Percentiles rank a stretch among this genome's conserved stretches.
These are phyloP conservation scores for Aythya baeri DNA, from an alignment of 2,113 vertebrate genomes.

Conservation along the genomic window DNA sequence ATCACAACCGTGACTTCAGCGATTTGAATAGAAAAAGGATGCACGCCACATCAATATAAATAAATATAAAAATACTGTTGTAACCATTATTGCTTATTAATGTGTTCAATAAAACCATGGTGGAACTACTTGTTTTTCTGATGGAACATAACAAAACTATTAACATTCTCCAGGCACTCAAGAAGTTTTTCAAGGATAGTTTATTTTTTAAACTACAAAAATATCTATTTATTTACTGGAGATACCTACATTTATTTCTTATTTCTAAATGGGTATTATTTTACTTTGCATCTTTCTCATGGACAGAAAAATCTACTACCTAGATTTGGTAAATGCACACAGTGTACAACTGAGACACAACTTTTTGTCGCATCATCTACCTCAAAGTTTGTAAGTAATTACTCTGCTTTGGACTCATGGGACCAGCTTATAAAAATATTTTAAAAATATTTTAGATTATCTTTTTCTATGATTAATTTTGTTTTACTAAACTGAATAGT, in stretches of 20 bases:
- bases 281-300: not conserved
- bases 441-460: not conserved
- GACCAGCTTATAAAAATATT: not conserved
- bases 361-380: not conserved
- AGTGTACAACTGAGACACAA: not conserved
- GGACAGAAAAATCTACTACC: not conserved
- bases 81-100: not conserved
- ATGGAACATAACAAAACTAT: accelerated
- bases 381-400: not conserved
- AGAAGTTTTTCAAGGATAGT: not conserved
- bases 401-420: not conserved
- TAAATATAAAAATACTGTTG: not conserved
- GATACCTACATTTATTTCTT: not conserved
- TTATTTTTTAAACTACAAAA: not conserved
- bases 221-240: too few relatives aligned
- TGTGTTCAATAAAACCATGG: not conserved
- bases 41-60: not conserved
- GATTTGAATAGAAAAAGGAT: not conserved
- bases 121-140: not conserved
- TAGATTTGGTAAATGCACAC: not conserved
- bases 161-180: not conserved
- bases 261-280: not conserved
- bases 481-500: not conserved
- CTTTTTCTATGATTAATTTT: not conserved
- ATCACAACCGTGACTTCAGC: not conserved